Conservation (phyloP, 2,113 vertebrate species). For the Brachionichthys hirsutus region DNA sequence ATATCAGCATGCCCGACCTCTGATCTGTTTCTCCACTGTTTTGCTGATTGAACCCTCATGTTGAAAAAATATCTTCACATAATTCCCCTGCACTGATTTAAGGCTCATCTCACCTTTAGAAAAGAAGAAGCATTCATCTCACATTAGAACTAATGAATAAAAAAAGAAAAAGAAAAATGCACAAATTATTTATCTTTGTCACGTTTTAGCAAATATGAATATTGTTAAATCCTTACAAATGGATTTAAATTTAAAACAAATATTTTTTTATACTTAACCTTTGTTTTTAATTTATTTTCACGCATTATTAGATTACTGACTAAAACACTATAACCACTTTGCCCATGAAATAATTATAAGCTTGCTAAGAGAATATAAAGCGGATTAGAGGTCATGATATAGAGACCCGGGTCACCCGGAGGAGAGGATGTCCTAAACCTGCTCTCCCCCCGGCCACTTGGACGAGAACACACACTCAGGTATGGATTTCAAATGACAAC, state of each 20-base stretch:
- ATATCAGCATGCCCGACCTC: too few species aligned
- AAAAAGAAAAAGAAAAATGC: constrained; percentile 11
- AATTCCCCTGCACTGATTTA: constrained; percentile 7
- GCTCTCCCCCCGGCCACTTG: constrained; percentile 10
- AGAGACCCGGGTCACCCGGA: constrained; percentile 26
- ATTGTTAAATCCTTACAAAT: constrained; percentile 13
- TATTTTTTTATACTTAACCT: background rate
- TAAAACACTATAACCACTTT: background rate
- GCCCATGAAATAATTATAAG: constrained; percentile 10
- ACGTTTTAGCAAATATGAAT: too few species aligned
- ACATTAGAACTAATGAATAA: constrained; percentile 25
- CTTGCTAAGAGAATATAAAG: background rate
- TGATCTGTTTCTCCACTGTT: background rate
- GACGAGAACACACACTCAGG: constrained; percentile 13
- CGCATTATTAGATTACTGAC: background rate
- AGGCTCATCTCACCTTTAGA: constrained; percentile 23
- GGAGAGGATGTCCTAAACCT: constrained; percentile 25
- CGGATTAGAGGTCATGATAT: constrained; percentile 13
- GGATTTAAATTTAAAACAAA: background rate
- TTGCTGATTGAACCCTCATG: background rate
- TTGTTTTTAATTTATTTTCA: background rate
- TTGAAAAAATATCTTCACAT: background rate
- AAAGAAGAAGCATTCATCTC: constrained; percentile 4
- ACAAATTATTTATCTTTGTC: too few species aligned
- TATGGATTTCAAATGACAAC: constrained; percentile 38